phyloP scores from a whole-genome alignment of 2,888 invertebrate species.

The Caenorhabditis afra region DNA sequence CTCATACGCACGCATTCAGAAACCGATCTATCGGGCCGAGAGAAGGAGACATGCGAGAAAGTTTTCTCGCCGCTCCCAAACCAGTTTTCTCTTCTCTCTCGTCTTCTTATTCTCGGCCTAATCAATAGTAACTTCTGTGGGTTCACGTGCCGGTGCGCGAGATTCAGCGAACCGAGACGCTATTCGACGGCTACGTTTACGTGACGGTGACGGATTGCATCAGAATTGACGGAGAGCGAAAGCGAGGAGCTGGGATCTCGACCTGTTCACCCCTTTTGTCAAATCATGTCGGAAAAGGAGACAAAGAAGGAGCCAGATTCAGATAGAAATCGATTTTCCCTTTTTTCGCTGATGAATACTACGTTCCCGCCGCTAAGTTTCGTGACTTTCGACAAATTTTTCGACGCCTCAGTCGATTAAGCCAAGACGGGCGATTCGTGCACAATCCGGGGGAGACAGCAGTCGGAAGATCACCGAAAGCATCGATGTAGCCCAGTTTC shows the following conservation, averaged over 20 bases:
- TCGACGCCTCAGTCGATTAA: background rate
- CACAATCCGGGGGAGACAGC: background rate
- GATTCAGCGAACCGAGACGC: slow-evolving; percentile 8
- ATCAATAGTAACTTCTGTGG: slow-evolving; percentile 39
- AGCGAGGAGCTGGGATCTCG: no score
- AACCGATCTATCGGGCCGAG: slow-evolving; percentile 40
- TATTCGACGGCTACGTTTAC: background rate
- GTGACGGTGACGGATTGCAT: background rate
- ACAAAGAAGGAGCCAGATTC: no score
- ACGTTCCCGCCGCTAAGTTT: slow-evolving; percentile 27
- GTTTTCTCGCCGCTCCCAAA: slow-evolving; percentile 44
- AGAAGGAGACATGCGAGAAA: slow-evolving; percentile 42
- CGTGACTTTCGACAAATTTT: slow-evolving; percentile 7
- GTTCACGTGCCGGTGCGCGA: slow-evolving; percentile 17
- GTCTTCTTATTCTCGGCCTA: slow-evolving; percentile 17
- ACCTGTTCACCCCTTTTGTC: no score
- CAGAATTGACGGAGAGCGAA: background rate
- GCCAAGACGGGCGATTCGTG: background rate
- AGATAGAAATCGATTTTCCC: no score
- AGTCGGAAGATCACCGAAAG: background rate
- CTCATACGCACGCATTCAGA: slow-evolving; percentile 29
- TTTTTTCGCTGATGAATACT: background rate
- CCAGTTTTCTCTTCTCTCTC: slow-evolving; percentile 26
- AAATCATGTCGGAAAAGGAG: no score
- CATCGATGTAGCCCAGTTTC: slow-evolving; percentile 31